Conservation (phyloP, 2,888 invertebrate genomes). For the Nephrotoma appendiculata region DNA sequence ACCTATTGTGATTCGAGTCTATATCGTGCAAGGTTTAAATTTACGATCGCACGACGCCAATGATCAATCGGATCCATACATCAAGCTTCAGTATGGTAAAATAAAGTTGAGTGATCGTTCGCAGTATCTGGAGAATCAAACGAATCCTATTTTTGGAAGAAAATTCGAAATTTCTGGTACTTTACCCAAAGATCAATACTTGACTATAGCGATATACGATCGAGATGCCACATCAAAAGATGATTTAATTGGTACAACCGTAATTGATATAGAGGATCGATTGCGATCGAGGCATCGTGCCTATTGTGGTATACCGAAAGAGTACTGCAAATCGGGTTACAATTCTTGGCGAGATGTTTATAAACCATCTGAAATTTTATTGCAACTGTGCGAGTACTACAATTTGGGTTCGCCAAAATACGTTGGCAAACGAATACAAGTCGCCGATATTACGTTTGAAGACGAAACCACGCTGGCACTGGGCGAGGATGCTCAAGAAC, state of each 20-base stretch:
- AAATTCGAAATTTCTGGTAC: constrained; percentile 31
- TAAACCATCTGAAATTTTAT: constrained; percentile 57
- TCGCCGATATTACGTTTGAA: constrained; percentile 32
- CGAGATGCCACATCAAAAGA: constrained; percentile 52
- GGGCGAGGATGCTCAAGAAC: constrained; percentile 48
- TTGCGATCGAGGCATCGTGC: constrained; percentile 68
- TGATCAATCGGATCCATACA: constrained; percentile 65
- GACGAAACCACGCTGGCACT: constrained; percentile 23
- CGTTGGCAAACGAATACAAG: constrained; percentile 33
- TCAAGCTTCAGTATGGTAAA: constrained; percentile 52
- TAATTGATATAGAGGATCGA: constrained; percentile 76
- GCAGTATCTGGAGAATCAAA: constrained; percentile 52
- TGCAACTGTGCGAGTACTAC: constrained; percentile 50
- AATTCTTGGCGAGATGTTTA: constrained; percentile 63
- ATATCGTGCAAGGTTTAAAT: constrained; percentile 56
- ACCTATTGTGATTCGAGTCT: constrained; percentile 46
- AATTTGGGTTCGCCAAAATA: constrained; percentile 46
- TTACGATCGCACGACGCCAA: constrained; percentile 54
- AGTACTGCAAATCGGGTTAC: constrained; percentile 52
- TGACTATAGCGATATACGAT: constrained; percentile 62
- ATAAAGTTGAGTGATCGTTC: constrained; percentile 50
- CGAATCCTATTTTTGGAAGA: constrained; percentile 75
- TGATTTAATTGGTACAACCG: constrained; percentile 72
- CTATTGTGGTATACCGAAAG: constrained; percentile 55
- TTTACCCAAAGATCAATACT: constrained; percentile 21